Percentiles rank a stretch among this genome's conserved stretches.
These are phyloP conservation scores for Littorina saxatilis DNA, from an alignment of 1,140 invertebrate species.

Conservation along the genomic window DNA sequence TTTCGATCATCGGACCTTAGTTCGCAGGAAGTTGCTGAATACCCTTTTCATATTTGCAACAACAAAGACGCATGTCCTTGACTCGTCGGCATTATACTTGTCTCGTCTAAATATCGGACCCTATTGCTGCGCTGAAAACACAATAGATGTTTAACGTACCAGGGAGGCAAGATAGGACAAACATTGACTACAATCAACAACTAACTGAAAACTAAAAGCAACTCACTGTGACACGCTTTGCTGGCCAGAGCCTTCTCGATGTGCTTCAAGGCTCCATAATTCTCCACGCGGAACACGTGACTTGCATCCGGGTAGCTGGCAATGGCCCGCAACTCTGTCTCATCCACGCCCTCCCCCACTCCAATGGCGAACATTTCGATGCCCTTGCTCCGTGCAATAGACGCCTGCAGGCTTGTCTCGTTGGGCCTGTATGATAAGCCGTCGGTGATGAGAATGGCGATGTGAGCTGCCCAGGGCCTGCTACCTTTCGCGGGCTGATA, in stretches of 20 bases:
- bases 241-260: conserved; percentile 46
- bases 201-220: too few relatives aligned
- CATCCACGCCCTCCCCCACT: conserved; percentile 48
- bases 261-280: conserved; percentile 47
- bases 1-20: too few relatives aligned
- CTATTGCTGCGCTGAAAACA: too few relatives aligned
- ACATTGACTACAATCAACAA: too few relatives aligned
- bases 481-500: conserved; percentile 48
- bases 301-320: conserved; percentile 50
- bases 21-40: too few relatives aligned
- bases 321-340: conserved; percentile 48
- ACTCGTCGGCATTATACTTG: too few relatives aligned
- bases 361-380: conserved; percentile 60
- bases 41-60: too few relatives aligned
- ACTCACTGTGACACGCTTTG: conserved; percentile 48
- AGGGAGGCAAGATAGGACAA: too few relatives aligned
- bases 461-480: conserved; percentile 49
- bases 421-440: conserved; percentile 51
- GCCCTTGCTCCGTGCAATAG: conserved; percentile 40
- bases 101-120: too few relatives aligned
- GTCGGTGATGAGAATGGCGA: conserved; percentile 63
- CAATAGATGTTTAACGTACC: too few relatives aligned
- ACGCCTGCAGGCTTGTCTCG: conserved; percentile 47
- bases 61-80: too few relatives aligned
- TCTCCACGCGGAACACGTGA: conserved; percentile 56